These are phyloP conservation scores for Pangasius sanitwongsei DNA, from an alignment of 2,797 vertebrate genomes.

Conservation along the genomic window DNA sequence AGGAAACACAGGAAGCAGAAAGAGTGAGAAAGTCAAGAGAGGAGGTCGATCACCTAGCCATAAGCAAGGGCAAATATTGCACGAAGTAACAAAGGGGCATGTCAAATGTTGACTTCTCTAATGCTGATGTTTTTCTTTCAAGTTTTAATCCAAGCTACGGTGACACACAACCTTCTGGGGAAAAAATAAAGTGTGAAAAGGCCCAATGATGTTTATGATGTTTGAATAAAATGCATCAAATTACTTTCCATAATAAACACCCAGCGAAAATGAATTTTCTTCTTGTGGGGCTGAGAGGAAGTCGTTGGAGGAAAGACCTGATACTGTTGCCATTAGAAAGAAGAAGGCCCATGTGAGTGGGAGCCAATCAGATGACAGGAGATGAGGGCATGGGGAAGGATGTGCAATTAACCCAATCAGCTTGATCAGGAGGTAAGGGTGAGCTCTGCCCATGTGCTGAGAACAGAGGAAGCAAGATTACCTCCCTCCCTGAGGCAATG, in stretches of 20 bases:
- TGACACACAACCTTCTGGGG: background rate
- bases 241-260: constrained; percentile 13
- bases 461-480: constrained; percentile 50
- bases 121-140: background rate
- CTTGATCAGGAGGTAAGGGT: constrained; percentile 53
- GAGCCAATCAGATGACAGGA: constrained; percentile 57
- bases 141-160: background rate
- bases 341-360: constrained; percentile 30
- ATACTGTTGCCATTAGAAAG: constrained; percentile 25
- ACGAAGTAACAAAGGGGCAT: background rate
- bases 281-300: constrained; percentile 24
- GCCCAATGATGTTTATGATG: background rate
- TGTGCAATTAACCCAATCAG: constrained; percentile 61
- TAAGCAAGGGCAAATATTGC: background rate
- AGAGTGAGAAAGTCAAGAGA: constrained; percentile 31
- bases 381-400: constrained; percentile 55
- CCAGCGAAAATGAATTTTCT: background rate
- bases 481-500: constrained; percentile 33
- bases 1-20: constrained; percentile 30
- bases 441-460: constrained; percentile 44
- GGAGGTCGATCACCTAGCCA: background rate
- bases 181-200: background rate
- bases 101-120: background rate
- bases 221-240: constrained; percentile 7
- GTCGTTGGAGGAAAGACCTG: constrained; percentile 24